Conservation (phyloP, 2,888 invertebrate genomes). For the Allolobophora icterica region DNA sequence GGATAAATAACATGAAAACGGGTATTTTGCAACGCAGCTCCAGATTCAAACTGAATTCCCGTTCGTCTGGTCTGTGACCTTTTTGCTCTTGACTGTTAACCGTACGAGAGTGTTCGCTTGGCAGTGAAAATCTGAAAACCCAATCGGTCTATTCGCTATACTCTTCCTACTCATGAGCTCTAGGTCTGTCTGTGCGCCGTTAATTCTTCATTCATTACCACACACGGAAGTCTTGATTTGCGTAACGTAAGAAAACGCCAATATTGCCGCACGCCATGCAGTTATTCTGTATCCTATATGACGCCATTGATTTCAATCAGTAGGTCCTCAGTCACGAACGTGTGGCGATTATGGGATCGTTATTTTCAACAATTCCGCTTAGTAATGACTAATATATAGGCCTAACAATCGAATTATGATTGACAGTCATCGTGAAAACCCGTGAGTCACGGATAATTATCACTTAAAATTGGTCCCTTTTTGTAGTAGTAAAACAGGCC, state of each 20-base stretch:
- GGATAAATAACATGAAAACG: not conserved
- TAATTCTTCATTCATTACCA: not conserved
- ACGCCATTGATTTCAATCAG: not conserved
- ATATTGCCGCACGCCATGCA: not conserved
- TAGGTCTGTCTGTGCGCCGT: not conserved
- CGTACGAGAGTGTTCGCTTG: not conserved
- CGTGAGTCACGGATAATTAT: not conserved
- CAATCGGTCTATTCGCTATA: not conserved
- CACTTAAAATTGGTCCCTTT: not conserved
- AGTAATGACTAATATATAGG: too few species aligned
- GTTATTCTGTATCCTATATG: not conserved
- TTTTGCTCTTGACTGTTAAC: not conserved
- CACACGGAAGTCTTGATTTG: too few species aligned
- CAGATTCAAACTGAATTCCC: too few species aligned
- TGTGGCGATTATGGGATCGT: not conserved
- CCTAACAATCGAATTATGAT: not conserved
- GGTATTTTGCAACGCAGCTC: not conserved
- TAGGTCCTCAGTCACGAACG: not conserved
- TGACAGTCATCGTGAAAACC: not conserved
- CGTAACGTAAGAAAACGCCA: too few species aligned
- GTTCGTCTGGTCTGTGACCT: too few species aligned
- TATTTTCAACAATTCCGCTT: not conserved
- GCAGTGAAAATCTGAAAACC: not conserved
- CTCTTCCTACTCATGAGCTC: not conserved
- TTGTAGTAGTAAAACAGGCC: not conserved